These are phyloP conservation scores for Eudasyphora cyanicolor DNA, from an alignment of 2,888 invertebrate genomes.

Conservation along the genomic window DNA sequence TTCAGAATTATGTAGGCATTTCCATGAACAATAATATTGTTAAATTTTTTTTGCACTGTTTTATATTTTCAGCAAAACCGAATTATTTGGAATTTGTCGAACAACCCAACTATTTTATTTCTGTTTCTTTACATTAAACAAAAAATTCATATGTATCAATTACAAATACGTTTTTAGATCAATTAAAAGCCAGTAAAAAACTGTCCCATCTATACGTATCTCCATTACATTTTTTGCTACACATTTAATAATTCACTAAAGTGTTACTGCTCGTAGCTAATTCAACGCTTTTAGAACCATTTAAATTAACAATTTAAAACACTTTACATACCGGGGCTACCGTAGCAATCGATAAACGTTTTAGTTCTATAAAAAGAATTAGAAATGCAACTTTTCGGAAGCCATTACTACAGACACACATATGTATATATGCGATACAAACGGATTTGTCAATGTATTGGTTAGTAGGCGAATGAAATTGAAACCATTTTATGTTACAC, in stretches of 20 bases:
- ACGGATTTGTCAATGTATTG: neutral
- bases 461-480: neutral
- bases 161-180: too few relatives aligned
- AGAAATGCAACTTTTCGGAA: neutral
- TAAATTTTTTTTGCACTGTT: too few relatives aligned
- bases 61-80: too few relatives aligned
- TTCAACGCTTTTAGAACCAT: neutral
- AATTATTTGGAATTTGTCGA: too few relatives aligned
- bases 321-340: neutral
- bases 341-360: neutral
- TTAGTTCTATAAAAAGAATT: neutral
- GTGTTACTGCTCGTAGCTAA: too few relatives aligned
- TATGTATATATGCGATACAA: neutral
- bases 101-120: too few relatives aligned
- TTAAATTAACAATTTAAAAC: neutral
- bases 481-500: neutral
- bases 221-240: neutral
- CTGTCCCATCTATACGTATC: too few relatives aligned
- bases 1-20: too few relatives aligned
- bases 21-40: too few relatives aligned
- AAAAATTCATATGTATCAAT: too few relatives aligned
- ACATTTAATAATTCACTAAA: neutral
- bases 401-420: neutral
- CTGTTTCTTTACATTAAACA: too few relatives aligned
- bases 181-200: too few relatives aligned